Evolutionary conservation across 2,113 vertebrate genomes (phyloP).

Genomic region (Zingel zingel): DNA sequence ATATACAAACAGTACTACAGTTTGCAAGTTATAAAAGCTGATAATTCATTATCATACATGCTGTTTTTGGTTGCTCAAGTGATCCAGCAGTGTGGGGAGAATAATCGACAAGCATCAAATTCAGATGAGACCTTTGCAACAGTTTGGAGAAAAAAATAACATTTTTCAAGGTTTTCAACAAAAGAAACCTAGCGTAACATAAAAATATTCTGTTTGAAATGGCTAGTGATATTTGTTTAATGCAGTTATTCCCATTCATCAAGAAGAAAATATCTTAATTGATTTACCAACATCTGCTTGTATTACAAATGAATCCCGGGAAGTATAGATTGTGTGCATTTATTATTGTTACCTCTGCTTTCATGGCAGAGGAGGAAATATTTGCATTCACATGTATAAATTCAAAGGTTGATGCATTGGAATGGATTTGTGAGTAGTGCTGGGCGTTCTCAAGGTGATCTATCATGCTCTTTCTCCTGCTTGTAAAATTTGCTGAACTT

Average conservation of each 20-base stretch:
- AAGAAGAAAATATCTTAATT: neutral
- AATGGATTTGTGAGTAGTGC: conserved; percentile 44
- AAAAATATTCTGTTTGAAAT: conserved; percentile 47
- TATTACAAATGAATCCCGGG: conserved; percentile 54
- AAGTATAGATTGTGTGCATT: conserved; percentile 52
- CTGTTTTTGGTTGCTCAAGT: neutral
- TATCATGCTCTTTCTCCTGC: conserved; percentile 59
- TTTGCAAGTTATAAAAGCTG: neutral
- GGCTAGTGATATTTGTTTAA: conserved; percentile 56
- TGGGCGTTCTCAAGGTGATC: conserved; percentile 58
- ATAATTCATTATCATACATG: neutral
- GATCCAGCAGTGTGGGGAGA: neutral
- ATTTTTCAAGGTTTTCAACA: conserved; percentile 15
- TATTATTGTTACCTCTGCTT: conserved; percentile 59
- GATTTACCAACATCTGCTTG: conserved; percentile 37
- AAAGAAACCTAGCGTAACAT: conserved; percentile 22
- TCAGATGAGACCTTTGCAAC: neutral
- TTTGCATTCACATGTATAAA: conserved; percentile 55
- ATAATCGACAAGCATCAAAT: conserved; percentile 28
- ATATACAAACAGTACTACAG: neutral
- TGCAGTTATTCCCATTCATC: conserved; percentile 58
- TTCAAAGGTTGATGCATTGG: conserved; percentile 40
- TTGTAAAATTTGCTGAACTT: conserved; percentile 68
- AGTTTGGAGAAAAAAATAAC: neutral
- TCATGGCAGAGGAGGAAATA: conserved; percentile 51